Evolutionary conservation across 2,113 vertebrate species (phyloP).

Genomic region (Copsychus sechellarum): DNA sequence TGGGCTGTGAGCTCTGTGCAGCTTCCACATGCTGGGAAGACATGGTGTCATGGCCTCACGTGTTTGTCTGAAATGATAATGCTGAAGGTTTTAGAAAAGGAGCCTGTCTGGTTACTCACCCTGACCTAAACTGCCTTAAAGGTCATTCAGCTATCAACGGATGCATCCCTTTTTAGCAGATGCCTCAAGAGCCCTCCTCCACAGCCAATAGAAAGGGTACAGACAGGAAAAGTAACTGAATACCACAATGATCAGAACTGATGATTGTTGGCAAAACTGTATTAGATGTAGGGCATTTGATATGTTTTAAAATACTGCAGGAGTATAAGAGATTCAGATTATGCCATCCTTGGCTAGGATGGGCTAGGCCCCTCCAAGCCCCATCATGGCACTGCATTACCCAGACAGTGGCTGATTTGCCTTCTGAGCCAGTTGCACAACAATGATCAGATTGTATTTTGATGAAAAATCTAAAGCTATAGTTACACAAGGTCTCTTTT

Average conservation of each 20-base stretch:
- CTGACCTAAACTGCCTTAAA: background rate
- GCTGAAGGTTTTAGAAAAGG: background rate
- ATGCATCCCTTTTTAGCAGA: background rate
- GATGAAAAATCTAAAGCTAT: background rate
- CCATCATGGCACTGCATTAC: background rate
- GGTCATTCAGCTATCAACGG: background rate
- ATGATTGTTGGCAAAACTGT: background rate
- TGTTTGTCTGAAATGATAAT: background rate
- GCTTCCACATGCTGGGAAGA: background rate
- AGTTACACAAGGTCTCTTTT: background rate
- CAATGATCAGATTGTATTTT: background rate
- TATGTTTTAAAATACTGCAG: background rate
- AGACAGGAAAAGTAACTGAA: background rate
- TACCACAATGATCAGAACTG: background rate
- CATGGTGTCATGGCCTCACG: rapidly evolving
- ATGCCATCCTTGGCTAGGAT: background rate
- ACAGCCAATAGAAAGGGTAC: background rate
- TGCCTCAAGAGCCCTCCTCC: background rate
- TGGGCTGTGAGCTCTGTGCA: background rate
- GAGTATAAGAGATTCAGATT: background rate
- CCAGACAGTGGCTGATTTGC: background rate
- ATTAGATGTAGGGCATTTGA: background rate
- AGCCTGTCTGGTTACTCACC: background rate
- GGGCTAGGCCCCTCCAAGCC: background rate
- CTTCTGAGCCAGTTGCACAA: background rate